A percentile compares a stretch with the other conserved stretches of the same genome.
Conservation (phyloP, 64 coral and sea anemone genomes). For the Porites australiensis region DNA sequence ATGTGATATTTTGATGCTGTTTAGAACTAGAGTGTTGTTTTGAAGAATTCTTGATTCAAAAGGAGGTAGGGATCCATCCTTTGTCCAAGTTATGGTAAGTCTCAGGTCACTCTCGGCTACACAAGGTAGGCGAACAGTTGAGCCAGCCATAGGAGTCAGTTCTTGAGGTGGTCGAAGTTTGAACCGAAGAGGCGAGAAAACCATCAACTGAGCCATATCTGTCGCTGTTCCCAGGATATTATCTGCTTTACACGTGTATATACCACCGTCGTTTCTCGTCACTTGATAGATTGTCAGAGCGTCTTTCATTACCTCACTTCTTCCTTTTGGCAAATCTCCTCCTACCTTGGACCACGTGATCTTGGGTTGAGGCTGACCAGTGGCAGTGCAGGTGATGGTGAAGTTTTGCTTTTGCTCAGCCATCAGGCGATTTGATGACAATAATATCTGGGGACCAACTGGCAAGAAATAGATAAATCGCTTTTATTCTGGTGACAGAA, state of each 20-base stretch:
- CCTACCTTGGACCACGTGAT: constrained; percentile 27
- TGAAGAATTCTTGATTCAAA: too few species aligned
- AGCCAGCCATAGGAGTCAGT: not conserved
- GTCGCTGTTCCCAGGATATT: not conserved
- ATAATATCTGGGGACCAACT: too few species aligned
- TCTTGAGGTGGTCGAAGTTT: not conserved
- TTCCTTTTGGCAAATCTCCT: not conserved
- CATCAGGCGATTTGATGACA: not conserved
- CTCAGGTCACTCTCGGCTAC: not conserved
- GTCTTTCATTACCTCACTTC: not conserved
- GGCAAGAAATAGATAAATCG: too few species aligned
- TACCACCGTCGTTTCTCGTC: not conserved
- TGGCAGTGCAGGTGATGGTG: constrained; percentile 15
- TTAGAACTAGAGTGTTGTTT: too few species aligned
- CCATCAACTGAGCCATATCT: not conserved
- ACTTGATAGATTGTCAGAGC: not conserved
- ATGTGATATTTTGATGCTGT: too few species aligned
- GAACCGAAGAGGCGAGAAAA: not conserved
- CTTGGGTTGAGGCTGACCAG: constrained; percentile 18
- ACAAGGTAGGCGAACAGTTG: not conserved
- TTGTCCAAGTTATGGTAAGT: too few species aligned
- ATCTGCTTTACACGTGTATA: not conserved
- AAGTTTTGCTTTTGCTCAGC: not conserved
- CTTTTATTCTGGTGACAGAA: too few species aligned
- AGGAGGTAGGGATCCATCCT: too few species aligned